A percentile compares a stretch with the other conserved stretches of the same genome.
Evolutionary conservation across 2,113 vertebrate species (phyloP).

Genomic region (Pseudorasbora parva): DNA sequence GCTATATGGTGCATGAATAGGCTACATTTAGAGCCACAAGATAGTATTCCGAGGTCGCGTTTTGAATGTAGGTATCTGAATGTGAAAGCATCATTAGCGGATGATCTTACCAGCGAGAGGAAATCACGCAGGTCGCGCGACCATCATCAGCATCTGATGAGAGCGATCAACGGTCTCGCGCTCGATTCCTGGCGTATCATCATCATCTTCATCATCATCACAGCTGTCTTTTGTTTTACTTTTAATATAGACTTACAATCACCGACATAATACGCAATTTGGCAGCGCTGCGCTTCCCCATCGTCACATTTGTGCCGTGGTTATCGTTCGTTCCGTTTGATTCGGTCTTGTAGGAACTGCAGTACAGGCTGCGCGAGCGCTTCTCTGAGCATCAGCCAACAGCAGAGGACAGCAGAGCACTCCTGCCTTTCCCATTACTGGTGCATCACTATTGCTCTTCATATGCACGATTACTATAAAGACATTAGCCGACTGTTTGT

Average conservation of each 20-base stretch:
- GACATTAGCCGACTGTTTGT: background rate
- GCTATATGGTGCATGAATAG: background rate
- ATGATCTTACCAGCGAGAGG: slow-evolving; percentile 66
- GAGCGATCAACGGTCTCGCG: slow-evolving; percentile 62
- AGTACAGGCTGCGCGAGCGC: slow-evolving; percentile 56
- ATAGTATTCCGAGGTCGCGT: background rate
- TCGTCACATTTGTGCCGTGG: slow-evolving; percentile 55
- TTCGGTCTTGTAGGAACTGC: slow-evolving; percentile 63
- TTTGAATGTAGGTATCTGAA: background rate
- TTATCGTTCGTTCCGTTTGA: slow-evolving; percentile 63
- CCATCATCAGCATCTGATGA: slow-evolving; percentile 69
- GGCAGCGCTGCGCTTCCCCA: slow-evolving; percentile 52
- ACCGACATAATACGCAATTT: slow-evolving; percentile 36
- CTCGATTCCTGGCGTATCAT: slow-evolving; percentile 60
- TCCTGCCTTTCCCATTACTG: slow-evolving; percentile 67
- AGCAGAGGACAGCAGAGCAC: slow-evolving; percentile 70
- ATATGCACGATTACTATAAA: background rate
- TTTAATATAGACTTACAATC: slow-evolving; percentile 57
- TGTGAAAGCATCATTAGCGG: slow-evolving; percentile 31
- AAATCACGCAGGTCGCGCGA: slow-evolving; percentile 74
- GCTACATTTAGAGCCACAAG: background rate
- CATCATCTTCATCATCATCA: slow-evolving; percentile 44
- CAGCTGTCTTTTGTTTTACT: slow-evolving; percentile 57
- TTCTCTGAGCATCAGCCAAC: slow-evolving; percentile 67
- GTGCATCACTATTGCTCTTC: background rate